phyloP scores from a whole-genome alignment of 2,888 invertebrate species.

The Rhorus exstirpatorius region DNA sequence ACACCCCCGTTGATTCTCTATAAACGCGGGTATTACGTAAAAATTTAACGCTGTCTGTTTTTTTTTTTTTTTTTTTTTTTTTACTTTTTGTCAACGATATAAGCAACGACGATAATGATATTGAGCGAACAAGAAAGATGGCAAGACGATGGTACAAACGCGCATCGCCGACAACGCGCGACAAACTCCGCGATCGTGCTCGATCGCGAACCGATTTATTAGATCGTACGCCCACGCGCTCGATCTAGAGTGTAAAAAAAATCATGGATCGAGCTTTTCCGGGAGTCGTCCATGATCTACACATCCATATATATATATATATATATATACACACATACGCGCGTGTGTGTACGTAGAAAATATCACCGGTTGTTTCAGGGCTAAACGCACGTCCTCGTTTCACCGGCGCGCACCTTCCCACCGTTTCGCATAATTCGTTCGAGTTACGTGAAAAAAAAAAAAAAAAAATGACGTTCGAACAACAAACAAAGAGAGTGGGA shows the following conservation, averaged over 20 bases:
- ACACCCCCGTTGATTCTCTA: not conserved
- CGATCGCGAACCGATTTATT: slow-evolving; percentile 59
- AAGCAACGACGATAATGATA: not conserved
- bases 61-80: too few relatives aligned
- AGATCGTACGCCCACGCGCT: slow-evolving; percentile 59
- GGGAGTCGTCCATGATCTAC: not conserved
- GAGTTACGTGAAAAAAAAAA: slow-evolving; percentile 35
- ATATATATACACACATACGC: not conserved
- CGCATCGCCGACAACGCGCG: slow-evolving; percentile 61
- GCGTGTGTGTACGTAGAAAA: not conserved
- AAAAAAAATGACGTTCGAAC: not conserved
- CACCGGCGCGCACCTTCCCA: slow-evolving; percentile 40
- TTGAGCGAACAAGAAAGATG: not conserved
- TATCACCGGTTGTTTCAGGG: slow-evolving; percentile 44
- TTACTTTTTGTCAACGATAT: not conserved
- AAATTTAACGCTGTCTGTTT: slow-evolving; percentile 3
- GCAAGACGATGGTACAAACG: slow-evolving; percentile 28
- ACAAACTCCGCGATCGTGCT: slow-evolving; percentile 53
- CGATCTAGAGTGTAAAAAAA: slow-evolving; percentile 2
- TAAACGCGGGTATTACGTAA: slow-evolving; percentile 7
- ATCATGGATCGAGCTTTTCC: slow-evolving; percentile 35
- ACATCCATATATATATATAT: not conserved
- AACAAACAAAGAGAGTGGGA: not conserved
- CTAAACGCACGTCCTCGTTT: slow-evolving; percentile 44
- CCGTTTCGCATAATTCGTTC: slow-evolving; percentile 54